Conservation (phyloP, 2,888 invertebrate genomes). For the Morpho achilles region DNA sequence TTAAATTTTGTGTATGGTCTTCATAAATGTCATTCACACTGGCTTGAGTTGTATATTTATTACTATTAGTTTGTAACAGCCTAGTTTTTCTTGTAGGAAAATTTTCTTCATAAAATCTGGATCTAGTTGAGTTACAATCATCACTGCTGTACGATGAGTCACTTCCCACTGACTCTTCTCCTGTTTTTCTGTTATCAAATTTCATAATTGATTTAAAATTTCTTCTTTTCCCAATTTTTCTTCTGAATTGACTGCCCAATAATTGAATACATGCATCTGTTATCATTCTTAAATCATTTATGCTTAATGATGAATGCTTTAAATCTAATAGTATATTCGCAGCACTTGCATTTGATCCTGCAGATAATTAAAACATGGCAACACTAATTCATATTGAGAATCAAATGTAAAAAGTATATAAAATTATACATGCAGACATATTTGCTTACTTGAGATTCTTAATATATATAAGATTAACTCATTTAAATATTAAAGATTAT, state of each 20-base stretch:
- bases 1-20: conserved; percentile 41
- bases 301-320: conserved; percentile 45
- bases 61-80: conserved; percentile 24
- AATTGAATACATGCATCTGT: conserved; percentile 45
- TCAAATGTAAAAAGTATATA: too few species aligned
- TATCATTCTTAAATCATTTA: conserved; percentile 47
- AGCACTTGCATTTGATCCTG: conserved; percentile 55
- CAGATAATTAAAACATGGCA: too few species aligned
- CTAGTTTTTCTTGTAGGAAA: conserved; percentile 32
- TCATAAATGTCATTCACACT: conserved; percentile 38
- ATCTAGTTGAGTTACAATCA: conserved; percentile 47
- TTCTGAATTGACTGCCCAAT: conserved; percentile 38
- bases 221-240: conserved; percentile 47
- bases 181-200: conserved; percentile 39
- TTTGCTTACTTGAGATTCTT: too few species aligned
- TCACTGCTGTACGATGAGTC: conserved; percentile 60
- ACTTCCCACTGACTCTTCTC: conserved; percentile 57
- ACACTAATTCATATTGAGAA: too few species aligned
- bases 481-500: too few species aligned
- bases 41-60: conserved; percentile 35
- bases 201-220: conserved; percentile 43
- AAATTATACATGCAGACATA: too few species aligned
- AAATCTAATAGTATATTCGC: conserved; percentile 49
- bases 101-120: conserved; percentile 36
- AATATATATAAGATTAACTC: too few species aligned